Evolutionary conservation across 2,888 invertebrate genomes (phyloP), one percentile per base, ranked within the genome.

Genomic region (Hyalella azteca): DNA sequence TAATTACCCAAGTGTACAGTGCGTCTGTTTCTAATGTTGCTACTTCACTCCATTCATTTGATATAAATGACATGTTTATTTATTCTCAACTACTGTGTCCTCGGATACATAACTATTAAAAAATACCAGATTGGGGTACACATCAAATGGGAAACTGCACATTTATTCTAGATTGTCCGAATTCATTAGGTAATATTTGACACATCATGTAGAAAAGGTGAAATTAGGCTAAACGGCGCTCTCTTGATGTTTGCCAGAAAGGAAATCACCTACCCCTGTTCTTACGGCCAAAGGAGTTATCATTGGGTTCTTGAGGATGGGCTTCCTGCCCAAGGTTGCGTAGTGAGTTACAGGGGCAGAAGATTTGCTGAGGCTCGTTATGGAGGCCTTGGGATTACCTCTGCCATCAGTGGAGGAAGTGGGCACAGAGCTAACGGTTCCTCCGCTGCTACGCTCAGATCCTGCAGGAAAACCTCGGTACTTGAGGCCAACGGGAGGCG

Each of bases 301-400:
- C 45, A 75, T 15, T 19, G 75, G 45, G 22, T 75, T 75, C 45
- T 75, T 75, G 1, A 75, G 36, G 45, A 75, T 75, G 29, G 75
- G 75, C 19, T 75, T 75, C 45, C 75, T 75, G 26, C 75, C 75
- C 22, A 75, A 19, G n/a, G 75, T 75, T 19, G 75, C 75, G 36
- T 45, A 75, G 45, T 75, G 75, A 75, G 75, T 75, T 75, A 75
- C 75, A 32, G 66, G 66, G 36, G 66, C 66, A n/a, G 66, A 66
- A 36, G 66, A 66, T 66, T 66, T 66, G 36, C 66, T 39, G n/a
- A 36, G 36, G 3, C 29, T 66, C 66, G 66, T 66, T 36, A 66
- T 36, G 13, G 66, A 66, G 36, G 66, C 36, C 66, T 66, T 66
- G 36, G 36, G 66, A 66, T 66, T 66, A 66, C 66, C 66, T 66